Evolutionary conservation across 2,797 vertebrate genomes (phyloP).

Genomic region (Artibeus jamaicensis): DNA sequence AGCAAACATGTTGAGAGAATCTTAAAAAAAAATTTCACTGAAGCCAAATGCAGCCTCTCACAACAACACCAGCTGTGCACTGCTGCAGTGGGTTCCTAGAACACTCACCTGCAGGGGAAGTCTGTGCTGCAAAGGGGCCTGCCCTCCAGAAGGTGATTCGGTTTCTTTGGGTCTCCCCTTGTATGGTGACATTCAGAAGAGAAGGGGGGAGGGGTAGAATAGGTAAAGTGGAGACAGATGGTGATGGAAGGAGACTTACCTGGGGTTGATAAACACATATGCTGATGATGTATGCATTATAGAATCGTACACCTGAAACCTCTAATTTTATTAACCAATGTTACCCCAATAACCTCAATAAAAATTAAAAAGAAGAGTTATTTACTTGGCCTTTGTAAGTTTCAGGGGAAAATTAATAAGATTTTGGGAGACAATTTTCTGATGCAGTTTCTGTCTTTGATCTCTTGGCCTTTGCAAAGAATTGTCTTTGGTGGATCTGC

Average conservation of each 20-base stretch:
- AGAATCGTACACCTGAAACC: background rate
- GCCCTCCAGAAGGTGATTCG: background rate
- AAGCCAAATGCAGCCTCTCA: background rate
- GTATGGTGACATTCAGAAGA: background rate
- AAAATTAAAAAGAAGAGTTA: background rate
- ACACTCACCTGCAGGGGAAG: background rate
- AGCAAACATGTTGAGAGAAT: background rate
- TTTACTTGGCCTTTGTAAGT: constrained; percentile 44
- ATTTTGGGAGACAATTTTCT: constrained; percentile 33
- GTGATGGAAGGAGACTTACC: background rate
- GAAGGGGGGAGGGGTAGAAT: background rate
- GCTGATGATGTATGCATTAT: background rate
- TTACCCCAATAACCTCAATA: background rate
- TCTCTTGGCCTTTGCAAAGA: constrained; percentile 32
- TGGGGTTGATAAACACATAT: background rate
- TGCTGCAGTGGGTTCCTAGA: background rate
- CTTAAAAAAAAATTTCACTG: background rate
- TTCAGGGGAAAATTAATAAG: background rate
- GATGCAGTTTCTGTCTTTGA: constrained; percentile 30
- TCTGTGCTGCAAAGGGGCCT: background rate
- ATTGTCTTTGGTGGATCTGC: background rate
- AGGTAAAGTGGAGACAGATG: background rate
- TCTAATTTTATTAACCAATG: background rate
- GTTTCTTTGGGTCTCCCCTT: background rate
- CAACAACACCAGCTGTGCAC: background rate